Evolutionary conservation across 2,797 vertebrate species (phyloP), one percentile per base, ranked within the genome.

Genomic region (Geotrypetes seraphini): DNA sequence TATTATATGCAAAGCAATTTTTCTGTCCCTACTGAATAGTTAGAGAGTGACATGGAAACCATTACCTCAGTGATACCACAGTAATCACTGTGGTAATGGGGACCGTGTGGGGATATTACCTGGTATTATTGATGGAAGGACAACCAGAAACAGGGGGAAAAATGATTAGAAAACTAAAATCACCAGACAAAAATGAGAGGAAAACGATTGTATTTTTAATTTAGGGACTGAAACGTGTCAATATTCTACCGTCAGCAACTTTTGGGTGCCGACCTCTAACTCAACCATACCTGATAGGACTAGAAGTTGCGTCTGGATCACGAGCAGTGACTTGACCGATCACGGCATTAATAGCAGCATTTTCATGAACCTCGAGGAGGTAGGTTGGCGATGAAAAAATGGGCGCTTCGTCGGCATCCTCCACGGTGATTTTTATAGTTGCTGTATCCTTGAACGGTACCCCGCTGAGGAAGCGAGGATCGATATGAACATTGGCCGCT

Each of bases 381-480:
- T 97, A 97, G 4, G 78, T 68, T 1, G 90, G 70, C 7, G 87
- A 88, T 20, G 88, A 85, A 75, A 99, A 99, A 10, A 96, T 60
- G 0, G 95, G 95, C 1, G 95, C 91, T 43, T 99, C 95, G 1
- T 99, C 96, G 0, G 94, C 72, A 12, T 99, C 96, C 39, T 96
- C 92, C 6, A 99, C 84, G 1, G 79, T 65, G 1, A 99, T 78
- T 75, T 96, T 96, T 3, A 99, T 79, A 0, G 90, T 96, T 0
- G 96, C 90, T 0, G 91, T 93, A 49, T 99, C 96, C 73, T 92
- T 96, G 71, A 91, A 99, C 12, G 92, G 92, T 2, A 79, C 88
- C 11, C 83, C 78, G 7, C 75, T 64, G 36, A 78, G 69, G 58
- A 85, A 87, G 35, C 78, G 83, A 22, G 87, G 89, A 68, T 94